Evolutionary conservation across 2,113 vertebrate genomes (phyloP).

Genomic region (cat (Felis catus)): F.catus_Fca126_mat1.0 CM031427.1:12594501-12595000

Average conservation of each 20-base stretch:
- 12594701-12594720: constrained; percentile 16
- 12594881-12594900: background rate
- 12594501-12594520: background rate
- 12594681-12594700: constrained; percentile 53
- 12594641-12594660: constrained; percentile 2
- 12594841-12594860: background rate
- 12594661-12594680: background rate
- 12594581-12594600: background rate
- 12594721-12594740: background rate
- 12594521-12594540: background rate
- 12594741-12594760: background rate
- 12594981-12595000: background rate
- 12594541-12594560: constrained; percentile 22
- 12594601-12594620: background rate
- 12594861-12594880: background rate
- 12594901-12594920: background rate
- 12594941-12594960: background rate
- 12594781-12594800: background rate
- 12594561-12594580: background rate
- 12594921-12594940: constrained; percentile 18
- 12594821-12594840: background rate
- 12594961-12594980: background rate
- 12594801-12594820: background rate
- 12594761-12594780: background rate
- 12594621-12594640: constrained; percentile 1